Conservation (phyloP, 2,797 vertebrate species). For the Galago senegalensis region DNA sequence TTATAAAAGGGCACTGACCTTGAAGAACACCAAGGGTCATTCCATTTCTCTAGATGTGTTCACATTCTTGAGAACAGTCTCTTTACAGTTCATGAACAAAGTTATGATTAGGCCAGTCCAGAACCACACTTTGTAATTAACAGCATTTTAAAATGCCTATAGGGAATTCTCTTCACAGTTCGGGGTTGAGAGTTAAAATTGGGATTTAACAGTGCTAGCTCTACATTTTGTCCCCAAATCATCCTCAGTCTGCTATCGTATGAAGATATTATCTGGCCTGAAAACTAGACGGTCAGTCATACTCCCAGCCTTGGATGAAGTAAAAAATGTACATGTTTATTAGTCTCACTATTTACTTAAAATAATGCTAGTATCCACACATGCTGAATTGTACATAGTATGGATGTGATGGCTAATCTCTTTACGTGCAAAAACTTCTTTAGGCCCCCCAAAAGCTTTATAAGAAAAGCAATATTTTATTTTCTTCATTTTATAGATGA, state of each 20-base stretch:
- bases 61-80: background rate
- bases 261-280: background rate
- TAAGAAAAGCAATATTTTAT: background rate
- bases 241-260: background rate
- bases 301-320: background rate
- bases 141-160: background rate
- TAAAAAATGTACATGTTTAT: background rate
- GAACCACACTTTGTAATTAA: background rate
- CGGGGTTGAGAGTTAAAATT: background rate
- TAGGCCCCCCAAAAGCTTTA: background rate
- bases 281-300: background rate
- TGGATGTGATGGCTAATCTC: background rate
- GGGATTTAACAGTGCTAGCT: background rate
- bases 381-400: background rate
- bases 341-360: background rate
- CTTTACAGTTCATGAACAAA: background rate
- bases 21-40: background rate
- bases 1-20: background rate
- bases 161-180: conserved; percentile 42
- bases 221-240: background rate
- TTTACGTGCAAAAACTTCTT: background rate
- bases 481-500: conserved; percentile 14
- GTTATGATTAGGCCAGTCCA: background rate
- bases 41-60: background rate
- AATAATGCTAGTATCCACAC: background rate